These are phyloP conservation scores for Hormaphis cornu DNA, from an alignment of 1,140 invertebrate genomes.

Conservation along the genomic window DNA sequence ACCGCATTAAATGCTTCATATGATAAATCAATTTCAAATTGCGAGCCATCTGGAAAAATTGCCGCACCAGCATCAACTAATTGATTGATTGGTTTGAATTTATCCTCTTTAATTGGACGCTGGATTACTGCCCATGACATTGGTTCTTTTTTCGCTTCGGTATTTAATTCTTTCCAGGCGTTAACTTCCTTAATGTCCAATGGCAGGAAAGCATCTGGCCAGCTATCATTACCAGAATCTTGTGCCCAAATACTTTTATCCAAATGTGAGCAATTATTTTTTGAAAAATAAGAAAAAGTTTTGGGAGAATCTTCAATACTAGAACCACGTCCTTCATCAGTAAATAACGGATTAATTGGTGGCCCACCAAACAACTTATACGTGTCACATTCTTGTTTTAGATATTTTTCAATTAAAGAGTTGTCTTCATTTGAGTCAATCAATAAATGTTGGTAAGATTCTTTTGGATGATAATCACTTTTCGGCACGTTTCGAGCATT, in stretches of 20 bases:
- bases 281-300: slow-evolving; percentile 28
- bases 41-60: slow-evolving; percentile 22
- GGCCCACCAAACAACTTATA: slow-evolving; percentile 24
- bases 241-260: slow-evolving; percentile 29
- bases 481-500: slow-evolving; percentile 19
- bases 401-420: slow-evolving; percentile 21
- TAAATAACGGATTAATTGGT: slow-evolving; percentile 24
- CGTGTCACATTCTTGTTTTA: slow-evolving; percentile 24
- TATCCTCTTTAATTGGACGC: slow-evolving; percentile 24
- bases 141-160: not conserved
- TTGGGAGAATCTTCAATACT: slow-evolving; percentile 29
- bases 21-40: slow-evolving; percentile 27
- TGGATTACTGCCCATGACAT: slow-evolving; percentile 29
- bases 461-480: slow-evolving; percentile 29
- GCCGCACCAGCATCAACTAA: slow-evolving; percentile 27
- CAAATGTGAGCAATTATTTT: slow-evolving; percentile 25
- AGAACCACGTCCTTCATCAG: slow-evolving; percentile 28
- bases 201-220: slow-evolving; percentile 26
- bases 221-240: slow-evolving; percentile 29
- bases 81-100: slow-evolving; percentile 28
- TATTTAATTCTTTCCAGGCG: not conserved
- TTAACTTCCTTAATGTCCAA: slow-evolving; percentile 22
- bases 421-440: slow-evolving; percentile 25
- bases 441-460: slow-evolving; percentile 7
- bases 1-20: slow-evolving; percentile 25